These are phyloP conservation scores for Melanostigma gelatinosum DNA, from an alignment of 2,113 vertebrate genomes.

Conservation along the genomic window DNA sequence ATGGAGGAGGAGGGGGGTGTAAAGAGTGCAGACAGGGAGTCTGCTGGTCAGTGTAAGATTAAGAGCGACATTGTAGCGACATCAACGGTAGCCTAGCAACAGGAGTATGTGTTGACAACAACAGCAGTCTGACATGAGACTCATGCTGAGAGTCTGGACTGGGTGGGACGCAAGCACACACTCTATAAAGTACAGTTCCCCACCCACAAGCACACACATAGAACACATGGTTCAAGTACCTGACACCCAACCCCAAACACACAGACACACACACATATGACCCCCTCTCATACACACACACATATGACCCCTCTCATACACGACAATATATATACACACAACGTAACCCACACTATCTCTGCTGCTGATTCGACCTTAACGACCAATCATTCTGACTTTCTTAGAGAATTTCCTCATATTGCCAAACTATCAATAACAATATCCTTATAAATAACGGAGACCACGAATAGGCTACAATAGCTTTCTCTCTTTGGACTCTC, in stretches of 20 bases:
- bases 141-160: conserved; percentile 32
- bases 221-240: conserved; percentile 27
- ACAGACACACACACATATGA: conserved; percentile 21
- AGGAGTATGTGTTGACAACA: conserved; percentile 74
- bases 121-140: conserved; percentile 66
- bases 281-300: not conserved
- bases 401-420: not conserved
- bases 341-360: not conserved
- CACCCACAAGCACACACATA: conserved; percentile 23
- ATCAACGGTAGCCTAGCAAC: conserved; percentile 68
- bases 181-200: conserved; percentile 24
- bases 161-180: conserved; percentile 42
- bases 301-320: not conserved
- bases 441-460: not conserved
- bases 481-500: not conserved
- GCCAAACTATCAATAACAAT: not conserved
- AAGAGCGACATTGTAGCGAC: conserved; percentile 54
- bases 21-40: conserved; percentile 39
- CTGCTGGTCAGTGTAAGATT: conserved; percentile 55
- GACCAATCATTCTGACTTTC: not conserved
- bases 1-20: not conserved
- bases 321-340: not conserved
- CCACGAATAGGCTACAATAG: not conserved
- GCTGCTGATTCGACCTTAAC: not conserved
- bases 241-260: conserved; percentile 29